A percentile compares a stretch with the other conserved stretches of the same genome.
phyloP scores from a whole-genome alignment of 2,113 vertebrate species.

The Peromyscus maniculatus region DNA sequence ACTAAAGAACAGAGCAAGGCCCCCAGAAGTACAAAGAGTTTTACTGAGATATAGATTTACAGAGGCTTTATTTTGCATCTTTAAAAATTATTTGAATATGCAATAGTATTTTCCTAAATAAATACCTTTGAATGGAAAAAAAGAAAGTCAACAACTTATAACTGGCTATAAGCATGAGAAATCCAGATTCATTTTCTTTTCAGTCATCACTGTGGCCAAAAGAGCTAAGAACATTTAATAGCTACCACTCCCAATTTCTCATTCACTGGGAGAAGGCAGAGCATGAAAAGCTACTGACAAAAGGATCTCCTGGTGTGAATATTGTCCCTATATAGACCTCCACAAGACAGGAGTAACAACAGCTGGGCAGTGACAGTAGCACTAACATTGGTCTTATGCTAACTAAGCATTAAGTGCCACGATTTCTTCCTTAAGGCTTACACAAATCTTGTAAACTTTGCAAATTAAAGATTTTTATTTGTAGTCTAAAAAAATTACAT shows the following conservation, averaged over 20 bases:
- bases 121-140: background rate
- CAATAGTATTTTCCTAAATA: constrained; percentile 8
- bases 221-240: background rate
- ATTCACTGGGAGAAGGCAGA: background rate
- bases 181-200: background rate
- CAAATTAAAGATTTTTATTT: background rate
- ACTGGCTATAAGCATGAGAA: background rate
- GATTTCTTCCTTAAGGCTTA: background rate
- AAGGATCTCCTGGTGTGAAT: background rate
- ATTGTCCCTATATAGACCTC: background rate
- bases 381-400: background rate
- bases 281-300: background rate
- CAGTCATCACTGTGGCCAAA: background rate
- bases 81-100: constrained; percentile 30
- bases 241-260: background rate
- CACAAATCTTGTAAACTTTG: background rate
- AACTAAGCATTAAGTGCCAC: background rate
- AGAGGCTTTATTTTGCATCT: background rate
- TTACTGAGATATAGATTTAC: background rate
- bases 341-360: background rate
- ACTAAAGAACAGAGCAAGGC: background rate
- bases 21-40: background rate
- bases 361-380: background rate
- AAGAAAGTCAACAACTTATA: background rate
- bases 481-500: constrained; percentile 31